These are phyloP conservation scores for Australoheros scitulus DNA, from an alignment of 2,113 vertebrate genomes.

Conservation along the genomic window DNA sequence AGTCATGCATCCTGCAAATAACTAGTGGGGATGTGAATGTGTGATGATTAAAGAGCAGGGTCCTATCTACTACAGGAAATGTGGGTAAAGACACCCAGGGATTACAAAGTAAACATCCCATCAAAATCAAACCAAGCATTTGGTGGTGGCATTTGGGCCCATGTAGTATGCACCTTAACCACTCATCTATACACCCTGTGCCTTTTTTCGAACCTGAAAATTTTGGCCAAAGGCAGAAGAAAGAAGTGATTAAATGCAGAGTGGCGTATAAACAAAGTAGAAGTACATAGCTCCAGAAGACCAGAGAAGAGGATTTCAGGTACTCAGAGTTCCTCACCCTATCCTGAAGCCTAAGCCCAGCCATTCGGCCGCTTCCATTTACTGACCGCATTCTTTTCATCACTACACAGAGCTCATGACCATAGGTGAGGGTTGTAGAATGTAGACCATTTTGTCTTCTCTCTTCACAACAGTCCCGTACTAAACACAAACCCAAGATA, in stretches of 20 bases:
- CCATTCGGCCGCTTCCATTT: not conserved
- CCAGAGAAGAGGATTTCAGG: not conserved
- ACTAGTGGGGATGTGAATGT: slow-evolving; percentile 67
- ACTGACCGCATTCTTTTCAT: not conserved
- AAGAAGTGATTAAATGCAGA: not conserved
- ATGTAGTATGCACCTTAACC: not conserved
- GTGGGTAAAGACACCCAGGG: not conserved
- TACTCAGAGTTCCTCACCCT: not conserved
- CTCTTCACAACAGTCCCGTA: not conserved
- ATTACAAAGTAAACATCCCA: not conserved
- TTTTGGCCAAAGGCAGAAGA: not conserved
- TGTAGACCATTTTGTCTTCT: not conserved
- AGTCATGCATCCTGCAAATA: slow-evolving; percentile 56
- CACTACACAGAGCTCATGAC: not conserved
- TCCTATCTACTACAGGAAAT: slow-evolving; percentile 32
- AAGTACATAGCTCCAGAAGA: not conserved
- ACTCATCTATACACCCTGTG: not conserved
- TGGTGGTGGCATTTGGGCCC: not conserved
- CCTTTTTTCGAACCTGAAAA: not conserved
- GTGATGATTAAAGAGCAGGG: slow-evolving; percentile 73
- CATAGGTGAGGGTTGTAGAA: not conserved
- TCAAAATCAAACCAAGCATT: not conserved
- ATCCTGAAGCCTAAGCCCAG: not conserved
- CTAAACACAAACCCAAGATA: not conserved
- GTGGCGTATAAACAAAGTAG: too few relatives aligned